Evolutionary conservation across 2,113 vertebrate genomes (phyloP).

Genomic region (Cyprinodon brontotheroides): DNA sequence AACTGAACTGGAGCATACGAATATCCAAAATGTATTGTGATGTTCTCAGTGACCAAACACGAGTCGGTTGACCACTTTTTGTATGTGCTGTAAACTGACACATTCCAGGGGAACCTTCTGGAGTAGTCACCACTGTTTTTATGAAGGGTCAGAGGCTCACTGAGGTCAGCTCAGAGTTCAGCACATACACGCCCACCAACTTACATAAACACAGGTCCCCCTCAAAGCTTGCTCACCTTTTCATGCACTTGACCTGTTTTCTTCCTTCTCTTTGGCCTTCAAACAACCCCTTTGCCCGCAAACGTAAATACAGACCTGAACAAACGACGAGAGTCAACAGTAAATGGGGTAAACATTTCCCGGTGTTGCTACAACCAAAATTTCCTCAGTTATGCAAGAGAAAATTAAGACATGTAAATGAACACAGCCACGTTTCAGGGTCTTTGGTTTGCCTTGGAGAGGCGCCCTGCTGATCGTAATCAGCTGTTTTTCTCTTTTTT

Average conservation of each 20-base stretch:
- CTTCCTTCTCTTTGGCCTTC: conserved; percentile 22
- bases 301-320: background rate
- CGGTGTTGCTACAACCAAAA: conserved; percentile 17
- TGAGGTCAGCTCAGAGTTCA: conserved; percentile 53
- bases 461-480: background rate
- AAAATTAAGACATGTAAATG: conserved; percentile 3
- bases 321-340: conserved; percentile 13
- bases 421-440: background rate
- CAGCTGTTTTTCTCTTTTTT: conserved; percentile 9
- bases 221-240: conserved; percentile 17
- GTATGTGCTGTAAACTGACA: conserved; percentile 11
- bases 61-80: background rate
- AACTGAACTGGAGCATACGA: conserved; percentile 28
- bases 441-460: conserved; percentile 8
- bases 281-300: background rate
- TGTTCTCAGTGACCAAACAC: background rate
- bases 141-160: conserved; percentile 34
- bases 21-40: conserved; percentile 24
- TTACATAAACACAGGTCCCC: background rate
- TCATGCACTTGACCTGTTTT: conserved; percentile 34
- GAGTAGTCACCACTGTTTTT: conserved; percentile 36
- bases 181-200: conserved; percentile 6
- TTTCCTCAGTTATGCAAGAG: conserved; percentile 25
- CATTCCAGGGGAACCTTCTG: conserved; percentile 27
- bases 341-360: conserved; percentile 48